Percentiles rank a stretch among this genome's conserved stretches.
phyloP scores from a whole-genome alignment of 2,888 invertebrate genomes.

The Calliphora vomitoria region DNA sequence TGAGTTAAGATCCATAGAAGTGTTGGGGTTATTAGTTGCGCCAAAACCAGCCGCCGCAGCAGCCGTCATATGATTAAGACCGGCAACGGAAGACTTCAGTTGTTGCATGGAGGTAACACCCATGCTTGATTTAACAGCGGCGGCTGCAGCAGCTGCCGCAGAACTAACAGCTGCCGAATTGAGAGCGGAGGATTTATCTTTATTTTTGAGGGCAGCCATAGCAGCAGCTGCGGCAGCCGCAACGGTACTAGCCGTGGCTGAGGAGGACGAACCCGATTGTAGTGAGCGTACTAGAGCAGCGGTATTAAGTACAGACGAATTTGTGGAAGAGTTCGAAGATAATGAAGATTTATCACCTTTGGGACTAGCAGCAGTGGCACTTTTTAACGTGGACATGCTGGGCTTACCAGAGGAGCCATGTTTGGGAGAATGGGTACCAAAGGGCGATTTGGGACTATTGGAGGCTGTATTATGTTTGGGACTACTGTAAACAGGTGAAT shows the following conservation, averaged over 20 bases:
- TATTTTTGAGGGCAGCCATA: slow-evolving; percentile 65
- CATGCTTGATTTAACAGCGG: slow-evolving; percentile 71
- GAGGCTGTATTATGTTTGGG: slow-evolving; percentile 90
- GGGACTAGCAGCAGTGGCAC: slow-evolving; percentile 85
- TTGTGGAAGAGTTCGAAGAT: slow-evolving; percentile 32
- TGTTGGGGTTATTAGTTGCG: slow-evolving; percentile 40
- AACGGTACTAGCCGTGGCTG: slow-evolving; percentile 84
- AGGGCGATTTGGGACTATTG: slow-evolving; percentile 90
- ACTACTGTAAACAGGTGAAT: slow-evolving; percentile 90
- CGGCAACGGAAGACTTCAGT: slow-evolving; percentile 77
- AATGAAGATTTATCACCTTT: slow-evolving; percentile 79
- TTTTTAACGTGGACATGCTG: slow-evolving; percentile 94
- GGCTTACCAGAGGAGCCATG: slow-evolving; percentile 92
- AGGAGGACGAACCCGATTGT: slow-evolving; percentile 69
- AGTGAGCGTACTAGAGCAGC: slow-evolving; percentile 63
- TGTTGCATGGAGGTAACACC: slow-evolving; percentile 75
- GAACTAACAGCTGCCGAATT: slow-evolving; percentile 70
- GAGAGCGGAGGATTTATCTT: slow-evolving; percentile 57
- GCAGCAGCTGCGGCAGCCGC: slow-evolving; percentile 77
- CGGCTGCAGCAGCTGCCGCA: slow-evolving; percentile 74
- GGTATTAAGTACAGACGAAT: slow-evolving; percentile 73
- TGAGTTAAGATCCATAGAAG: slow-evolving; percentile 66
- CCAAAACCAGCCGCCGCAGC: slow-evolving; percentile 68
- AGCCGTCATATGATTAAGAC: slow-evolving; percentile 74
- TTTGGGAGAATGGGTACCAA: slow-evolving; percentile 92